Evolutionary conservation across 1,140 invertebrate species (phyloP).

Genomic region (Calliphora vicina): DNA sequence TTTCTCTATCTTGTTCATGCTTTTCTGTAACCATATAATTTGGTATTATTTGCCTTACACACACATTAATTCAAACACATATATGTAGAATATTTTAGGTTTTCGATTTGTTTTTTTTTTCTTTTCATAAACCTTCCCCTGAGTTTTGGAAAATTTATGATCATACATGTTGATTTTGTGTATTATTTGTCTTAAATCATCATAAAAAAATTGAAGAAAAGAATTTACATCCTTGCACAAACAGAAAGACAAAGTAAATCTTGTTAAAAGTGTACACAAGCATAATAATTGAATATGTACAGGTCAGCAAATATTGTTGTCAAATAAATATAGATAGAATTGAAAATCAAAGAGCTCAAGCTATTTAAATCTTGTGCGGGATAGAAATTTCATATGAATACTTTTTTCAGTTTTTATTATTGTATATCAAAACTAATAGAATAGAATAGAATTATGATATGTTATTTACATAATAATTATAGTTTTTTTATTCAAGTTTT

Average conservation of each 20-base stretch:
- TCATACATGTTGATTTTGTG: conserved; percentile 1
- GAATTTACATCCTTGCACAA: no score
- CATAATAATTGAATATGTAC: not conserved
- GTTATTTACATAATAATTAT: no score
- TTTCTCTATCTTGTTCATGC: not conserved
- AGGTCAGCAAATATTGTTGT: not conserved
- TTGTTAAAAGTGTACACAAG: not conserved
- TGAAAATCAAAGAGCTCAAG: not conserved
- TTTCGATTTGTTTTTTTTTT: not conserved
- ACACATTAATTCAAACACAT: not conserved
- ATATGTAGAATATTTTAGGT: not conserved
- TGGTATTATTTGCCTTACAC: not conserved
- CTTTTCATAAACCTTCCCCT: not conserved
- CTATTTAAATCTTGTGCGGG: no score
- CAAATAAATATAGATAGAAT: not conserved
- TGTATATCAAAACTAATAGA: no score
- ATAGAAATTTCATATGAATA: no score
- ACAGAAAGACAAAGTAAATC: not conserved
- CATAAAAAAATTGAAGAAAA: not conserved
- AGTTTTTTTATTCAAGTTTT: no score
- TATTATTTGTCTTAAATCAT: conserved; percentile 14
- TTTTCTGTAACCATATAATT: not conserved
- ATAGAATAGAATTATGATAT: no score
- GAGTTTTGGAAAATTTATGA: not conserved
- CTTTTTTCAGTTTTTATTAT: no score